Evolutionary conservation across 1,140 invertebrate species (phyloP).

Genomic region (Thalassaphorura encarpata): DNA sequence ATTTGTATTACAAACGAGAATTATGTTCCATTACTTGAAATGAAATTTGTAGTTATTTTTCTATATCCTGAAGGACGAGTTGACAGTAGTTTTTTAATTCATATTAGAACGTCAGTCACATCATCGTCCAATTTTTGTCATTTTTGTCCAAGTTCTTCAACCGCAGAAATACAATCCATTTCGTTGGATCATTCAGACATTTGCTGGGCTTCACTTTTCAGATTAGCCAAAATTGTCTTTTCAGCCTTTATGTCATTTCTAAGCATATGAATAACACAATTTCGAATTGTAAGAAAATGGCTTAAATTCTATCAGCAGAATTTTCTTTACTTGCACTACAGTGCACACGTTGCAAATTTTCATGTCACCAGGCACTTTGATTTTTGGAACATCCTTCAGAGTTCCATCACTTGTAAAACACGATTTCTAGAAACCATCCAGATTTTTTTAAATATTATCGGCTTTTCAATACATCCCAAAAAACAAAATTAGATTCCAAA

Average conservation of each 20-base stretch:
- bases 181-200: slow-evolving; percentile 33
- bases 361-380: slow-evolving; percentile 76
- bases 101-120: slow-evolving; percentile 45
- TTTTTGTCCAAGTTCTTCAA: slow-evolving; percentile 15
- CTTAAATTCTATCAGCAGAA: neutral
- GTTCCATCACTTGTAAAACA: slow-evolving; percentile 53
- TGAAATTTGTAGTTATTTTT: slow-evolving; percentile 92
- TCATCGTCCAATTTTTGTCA: slow-evolving; percentile 10
- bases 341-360: slow-evolving; percentile 75
- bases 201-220: slow-evolving; percentile 35
- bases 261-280: slow-evolving; percentile 33
- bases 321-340: slow-evolving; percentile 50
- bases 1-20: slow-evolving; percentile 81
- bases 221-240: slow-evolving; percentile 33
- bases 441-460: slow-evolving; percentile 73
- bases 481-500: no score
- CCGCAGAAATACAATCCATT: neutral
- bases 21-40: slow-evolving; percentile 95
- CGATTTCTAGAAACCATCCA: slow-evolving; percentile 58
- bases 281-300: neutral
- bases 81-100: slow-evolving; percentile 84
- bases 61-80: slow-evolving; percentile 77
- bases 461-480: slow-evolving; percentile 55
- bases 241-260: slow-evolving; percentile 36
- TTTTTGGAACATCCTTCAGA: slow-evolving; percentile 55